Percentiles rank a stretch among this genome's conserved stretches.
phyloP scores from a whole-genome alignment of 2,888 invertebrate genomes.

The Melangyna quadrimaculata region DNA sequence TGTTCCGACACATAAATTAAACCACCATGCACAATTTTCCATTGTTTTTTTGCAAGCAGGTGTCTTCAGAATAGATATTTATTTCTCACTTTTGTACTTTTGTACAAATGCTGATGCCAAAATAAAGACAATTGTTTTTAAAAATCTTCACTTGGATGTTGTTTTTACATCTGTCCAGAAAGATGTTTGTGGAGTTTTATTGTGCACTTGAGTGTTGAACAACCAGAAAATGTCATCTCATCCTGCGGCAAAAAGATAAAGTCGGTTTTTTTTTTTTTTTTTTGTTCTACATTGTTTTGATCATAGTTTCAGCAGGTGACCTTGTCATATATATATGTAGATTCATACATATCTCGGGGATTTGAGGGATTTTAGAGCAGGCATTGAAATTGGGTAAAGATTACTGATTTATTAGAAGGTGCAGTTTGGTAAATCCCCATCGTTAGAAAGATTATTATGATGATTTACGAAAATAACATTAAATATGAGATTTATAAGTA shows the following conservation, averaged over 20 bases:
- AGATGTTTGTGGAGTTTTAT: not conserved
- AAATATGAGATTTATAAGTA: conserved; percentile 25
- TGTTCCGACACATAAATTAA: too few relatives aligned
- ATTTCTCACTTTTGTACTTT: too few relatives aligned
- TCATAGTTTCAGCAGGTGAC: conserved; percentile 5
- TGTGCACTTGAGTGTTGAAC: not conserved
- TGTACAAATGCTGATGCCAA: too few relatives aligned
- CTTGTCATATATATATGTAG: not conserved
- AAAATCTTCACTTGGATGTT: too few relatives aligned
- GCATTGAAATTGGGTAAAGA: conserved; percentile 10
- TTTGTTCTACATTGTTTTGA: not conserved
- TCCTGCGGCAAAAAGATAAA: conserved; percentile 13
- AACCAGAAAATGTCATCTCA: conserved; percentile 3
- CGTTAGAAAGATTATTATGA: conserved; percentile 31
- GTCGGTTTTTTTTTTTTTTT: not conserved
- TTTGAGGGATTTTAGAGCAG: conserved; percentile 18
- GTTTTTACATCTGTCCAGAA: too few relatives aligned
- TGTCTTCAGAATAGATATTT: too few relatives aligned
- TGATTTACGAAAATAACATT: conserved; percentile 38
- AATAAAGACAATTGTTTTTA: too few relatives aligned
- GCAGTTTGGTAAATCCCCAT: conserved; percentile 4
- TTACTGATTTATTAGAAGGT: conserved; percentile 43
- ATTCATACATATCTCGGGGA: not conserved
- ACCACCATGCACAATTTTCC: too few relatives aligned
- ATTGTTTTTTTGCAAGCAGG: too few relatives aligned